Percentiles rank a stretch among this genome's conserved stretches.
Evolutionary conservation across 2,797 vertebrate genomes (phyloP).

Genomic region (Eleutherodactylus coqui): DNA sequence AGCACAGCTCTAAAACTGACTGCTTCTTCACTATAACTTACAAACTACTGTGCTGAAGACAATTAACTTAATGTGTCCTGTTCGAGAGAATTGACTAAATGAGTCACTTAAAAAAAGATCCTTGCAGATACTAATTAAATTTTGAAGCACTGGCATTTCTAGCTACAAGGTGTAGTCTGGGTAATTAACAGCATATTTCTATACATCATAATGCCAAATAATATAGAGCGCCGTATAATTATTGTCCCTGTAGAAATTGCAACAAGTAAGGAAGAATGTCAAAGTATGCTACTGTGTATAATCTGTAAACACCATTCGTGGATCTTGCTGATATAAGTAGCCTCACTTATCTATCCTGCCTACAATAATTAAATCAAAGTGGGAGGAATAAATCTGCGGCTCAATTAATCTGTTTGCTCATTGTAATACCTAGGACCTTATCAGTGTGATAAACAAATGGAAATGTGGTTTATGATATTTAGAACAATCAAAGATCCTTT

Average conservation of each 20-base stretch:
- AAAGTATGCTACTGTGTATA: conserved; percentile 67
- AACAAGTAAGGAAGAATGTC: conserved; percentile 70
- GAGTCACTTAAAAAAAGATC: conserved; percentile 74
- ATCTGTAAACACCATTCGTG: conserved; percentile 64
- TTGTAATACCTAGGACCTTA: neutral
- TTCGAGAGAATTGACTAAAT: conserved; percentile 73
- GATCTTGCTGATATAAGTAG: conserved; percentile 60
- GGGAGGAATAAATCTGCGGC: conserved; percentile 9
- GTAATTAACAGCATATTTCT: conserved; percentile 79
- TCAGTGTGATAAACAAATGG: neutral
- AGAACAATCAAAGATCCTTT: neutral
- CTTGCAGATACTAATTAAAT: conserved; percentile 78
- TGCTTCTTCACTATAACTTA: conserved; percentile 46
- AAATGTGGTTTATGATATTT: conserved; percentile 9
- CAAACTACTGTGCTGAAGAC: conserved; percentile 51
- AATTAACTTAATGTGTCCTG: conserved; percentile 60
- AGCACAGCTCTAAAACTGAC: conserved; percentile 31
- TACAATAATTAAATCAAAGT: conserved; percentile 37
- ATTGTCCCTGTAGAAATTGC: conserved; percentile 77
- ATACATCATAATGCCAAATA: conserved; percentile 77
- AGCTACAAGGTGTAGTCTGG: conserved; percentile 74
- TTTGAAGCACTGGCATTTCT: conserved; percentile 78
- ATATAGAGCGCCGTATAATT: conserved; percentile 75
- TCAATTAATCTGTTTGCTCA: conserved; percentile 16
- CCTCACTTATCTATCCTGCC: conserved; percentile 1